Evolutionary conservation across 2,797 vertebrate species (phyloP), one percentile per base, ranked within the genome.

Genomic region (Danio aesculapii): DNA sequence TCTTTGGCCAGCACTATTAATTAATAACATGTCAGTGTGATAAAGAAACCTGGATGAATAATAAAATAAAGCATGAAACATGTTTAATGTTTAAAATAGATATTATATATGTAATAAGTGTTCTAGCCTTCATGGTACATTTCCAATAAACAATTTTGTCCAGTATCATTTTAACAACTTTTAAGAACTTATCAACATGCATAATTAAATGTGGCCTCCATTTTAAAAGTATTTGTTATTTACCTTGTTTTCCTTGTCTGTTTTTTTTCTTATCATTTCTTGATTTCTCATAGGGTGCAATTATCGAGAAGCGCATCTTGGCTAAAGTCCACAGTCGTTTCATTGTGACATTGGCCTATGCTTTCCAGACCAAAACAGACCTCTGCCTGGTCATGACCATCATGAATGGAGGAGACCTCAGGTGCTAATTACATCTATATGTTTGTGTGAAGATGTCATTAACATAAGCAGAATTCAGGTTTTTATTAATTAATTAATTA

Each of bases 321-420:
- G 93, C 91, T 6, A 94, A 94, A 88, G 92, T 95, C 57, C 93
- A 95, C 91, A 94, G 92, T 78, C 94, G 93, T 84, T 95, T 94
- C 89, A 94, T 95, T 7, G 94, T 95, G 85, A 77, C 93, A 0
- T 86, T 94, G 88, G 91, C 92, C 1, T 94, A 95, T 8, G 92
- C 93, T 70, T 95, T 94, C 88, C 94, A 95, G 92, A 95, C 93
- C 87, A 94, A 95, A 86, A 90, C 72, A 1, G 93, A 95, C 71
- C 92, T 95, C 86, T 95, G 93, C 77, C 87, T 95, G 47, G 88
- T 95, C 8, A 95, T 95, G 94, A 95, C 94, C 81, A 94, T 94
- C 86, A 95, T 95, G 94, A 95, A 95, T 4, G 92, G 94, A 16
- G 94, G 94, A 83, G 94, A 95, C 83, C 93, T 95, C 89, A 94